A percentile compares a stretch with the other conserved stretches of the same genome.
Evolutionary conservation across 2,888 invertebrate genomes (phyloP).

Genomic region (Ceramica pisi): DNA sequence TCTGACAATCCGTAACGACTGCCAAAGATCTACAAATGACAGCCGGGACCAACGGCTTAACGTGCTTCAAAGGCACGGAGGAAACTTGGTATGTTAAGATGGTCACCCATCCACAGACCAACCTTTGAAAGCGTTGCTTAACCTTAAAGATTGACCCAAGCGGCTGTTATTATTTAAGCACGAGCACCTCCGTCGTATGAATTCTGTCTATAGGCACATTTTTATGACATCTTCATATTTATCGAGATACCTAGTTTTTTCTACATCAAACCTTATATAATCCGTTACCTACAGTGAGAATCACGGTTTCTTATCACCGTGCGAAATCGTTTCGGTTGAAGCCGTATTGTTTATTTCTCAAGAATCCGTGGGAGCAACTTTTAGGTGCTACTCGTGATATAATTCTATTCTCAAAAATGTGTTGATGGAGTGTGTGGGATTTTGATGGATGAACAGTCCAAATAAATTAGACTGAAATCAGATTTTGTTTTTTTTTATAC

Average conservation of each 20-base stretch:
- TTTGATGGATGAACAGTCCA: constrained; percentile 20
- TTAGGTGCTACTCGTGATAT: constrained; percentile 13
- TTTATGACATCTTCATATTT: background rate
- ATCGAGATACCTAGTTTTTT: background rate
- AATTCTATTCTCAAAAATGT: constrained; percentile 15
- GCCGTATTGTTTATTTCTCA: constrained; percentile 36
- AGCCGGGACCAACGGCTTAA: no score
- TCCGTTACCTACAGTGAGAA: background rate
- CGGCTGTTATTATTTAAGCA: no score
- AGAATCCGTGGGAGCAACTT: constrained; percentile 30
- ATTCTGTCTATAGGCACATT: no score
- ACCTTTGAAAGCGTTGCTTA: no score
- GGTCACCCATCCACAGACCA: no score
- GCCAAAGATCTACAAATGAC: no score
- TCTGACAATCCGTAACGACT: no score
- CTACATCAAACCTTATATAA: background rate
- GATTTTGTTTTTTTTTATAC: background rate
- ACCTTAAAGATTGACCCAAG: no score
- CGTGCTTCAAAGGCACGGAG: no score
- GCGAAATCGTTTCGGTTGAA: constrained; percentile 43
- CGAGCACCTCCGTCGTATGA: no score
- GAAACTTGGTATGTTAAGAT: no score
- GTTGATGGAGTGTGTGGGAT: constrained; percentile 33
- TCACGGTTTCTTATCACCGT: constrained; percentile 31
- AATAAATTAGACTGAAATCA: constrained; percentile 28